These are phyloP conservation scores for Pantherophis alleghaniensis DNA, from an alignment of 2,797 vertebrate species.

Conservation along the genomic window DNA sequence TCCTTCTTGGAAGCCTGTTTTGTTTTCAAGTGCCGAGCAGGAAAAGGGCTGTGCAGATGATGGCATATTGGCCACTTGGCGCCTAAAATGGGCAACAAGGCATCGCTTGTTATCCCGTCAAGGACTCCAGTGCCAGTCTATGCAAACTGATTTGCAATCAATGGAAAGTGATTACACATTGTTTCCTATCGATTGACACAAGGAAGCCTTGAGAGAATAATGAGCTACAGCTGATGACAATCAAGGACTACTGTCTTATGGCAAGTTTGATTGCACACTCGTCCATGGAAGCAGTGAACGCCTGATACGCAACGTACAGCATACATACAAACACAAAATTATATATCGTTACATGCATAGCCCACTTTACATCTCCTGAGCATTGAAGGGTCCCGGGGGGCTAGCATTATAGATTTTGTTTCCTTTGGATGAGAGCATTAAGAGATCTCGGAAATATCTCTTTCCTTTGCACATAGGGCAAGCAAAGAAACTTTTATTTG, in stretches of 20 bases:
- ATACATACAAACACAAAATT: constrained; percentile 12
- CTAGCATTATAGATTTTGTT: neutral
- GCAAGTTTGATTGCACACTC: constrained; percentile 68
- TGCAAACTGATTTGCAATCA: constrained; percentile 77
- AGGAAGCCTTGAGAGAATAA: constrained; percentile 78
- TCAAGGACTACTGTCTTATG: constrained; percentile 75
- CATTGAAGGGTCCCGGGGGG: neutral
- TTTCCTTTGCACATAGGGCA: neutral
- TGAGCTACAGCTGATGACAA: constrained; percentile 82
- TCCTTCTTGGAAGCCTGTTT: neutral
- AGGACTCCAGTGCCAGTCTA: constrained; percentile 66
- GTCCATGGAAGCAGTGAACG: constrained; percentile 58
- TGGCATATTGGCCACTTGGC: constrained; percentile 39
- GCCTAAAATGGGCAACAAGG: constrained; percentile 55
- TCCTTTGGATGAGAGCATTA: neutral
- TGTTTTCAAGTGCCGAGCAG: neutral
- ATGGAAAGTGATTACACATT: constrained; percentile 81
- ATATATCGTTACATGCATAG: neutral
- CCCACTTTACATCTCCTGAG: neutral
- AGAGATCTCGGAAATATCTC: neutral
- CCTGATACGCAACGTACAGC: constrained; percentile 46
- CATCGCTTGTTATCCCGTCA: constrained; percentile 55
- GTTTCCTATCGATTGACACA: constrained; percentile 76
- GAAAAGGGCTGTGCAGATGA: constrained; percentile 20
- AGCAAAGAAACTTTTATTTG: neutral